Base-by-base conservation (phyloP, 2,113 vertebrate genomes). In the Taxidea taxus region DNA sequence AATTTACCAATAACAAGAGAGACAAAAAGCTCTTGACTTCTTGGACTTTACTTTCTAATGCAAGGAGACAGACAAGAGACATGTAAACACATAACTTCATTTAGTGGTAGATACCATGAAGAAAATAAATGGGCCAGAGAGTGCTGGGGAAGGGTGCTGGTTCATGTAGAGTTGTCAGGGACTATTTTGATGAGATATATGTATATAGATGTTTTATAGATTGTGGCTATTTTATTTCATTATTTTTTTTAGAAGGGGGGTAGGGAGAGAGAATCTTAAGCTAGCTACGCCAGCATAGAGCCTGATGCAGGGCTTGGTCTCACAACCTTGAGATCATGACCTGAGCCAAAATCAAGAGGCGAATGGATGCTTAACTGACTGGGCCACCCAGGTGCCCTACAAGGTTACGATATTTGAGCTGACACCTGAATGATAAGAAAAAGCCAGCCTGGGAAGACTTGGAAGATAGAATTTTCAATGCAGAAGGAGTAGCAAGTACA, bases 31-130 rank as follows among this genome's bases (percentile, higher is more conserved):
- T 54, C 34, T 66, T 92, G 68, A 39, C 12, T 85, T 94, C 29
- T 82, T 89, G 80, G 20, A 88, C 47, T 78, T 94, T 91, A 34
- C n/a, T 95, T 97, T 95, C 39, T 29, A 20, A 77, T 84, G 66
- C 54, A 54, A 88, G 39, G 56, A 91, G 89, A 75, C 18, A 92
- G 87, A n/a, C 16, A 89, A 85, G 92, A 77, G 88, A 31, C 80
- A 37, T 37, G 42, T 70, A 42, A 90, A 62, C 23, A 88, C 56
- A 25, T 10, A 75, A 29, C 42, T 74, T 49, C 62, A 34, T 20
- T 2, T 34, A 56, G 62, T 14, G n/a, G 37, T 77, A 54, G 68
- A 21, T 70, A n/a, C 75, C 25, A 0, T 72, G 68, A 64, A 97
- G 77, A 84, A 88, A 87, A 83, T 34, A 68, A 85, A 44, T 51